Evolutionary conservation across 2,113 vertebrate genomes (phyloP).

Genomic region (Megaceryle torquata): DNA sequence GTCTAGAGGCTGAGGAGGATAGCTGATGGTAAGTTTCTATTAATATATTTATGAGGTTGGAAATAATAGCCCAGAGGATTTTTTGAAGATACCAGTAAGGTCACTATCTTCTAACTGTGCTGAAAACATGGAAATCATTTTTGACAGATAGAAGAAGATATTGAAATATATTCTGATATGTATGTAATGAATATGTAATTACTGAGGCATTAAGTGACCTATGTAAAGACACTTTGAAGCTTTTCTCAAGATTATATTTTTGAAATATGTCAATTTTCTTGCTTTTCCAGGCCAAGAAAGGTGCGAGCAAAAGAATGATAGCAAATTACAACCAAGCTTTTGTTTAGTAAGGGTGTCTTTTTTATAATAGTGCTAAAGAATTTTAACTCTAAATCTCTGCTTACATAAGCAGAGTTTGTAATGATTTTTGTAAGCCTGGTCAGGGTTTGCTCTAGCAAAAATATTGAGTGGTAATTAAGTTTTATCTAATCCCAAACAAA

Average conservation of each 20-base stretch:
- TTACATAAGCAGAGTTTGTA: not conserved
- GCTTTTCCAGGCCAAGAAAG: not conserved
- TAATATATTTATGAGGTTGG: not conserved
- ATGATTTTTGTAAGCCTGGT: not conserved
- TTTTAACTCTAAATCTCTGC: not conserved
- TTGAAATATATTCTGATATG: not conserved
- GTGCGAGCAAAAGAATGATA: not conserved
- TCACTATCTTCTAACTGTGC: not conserved
- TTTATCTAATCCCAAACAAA: not conserved
- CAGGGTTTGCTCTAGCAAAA: not conserved
- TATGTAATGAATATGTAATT: not conserved
- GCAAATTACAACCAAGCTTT: not conserved
- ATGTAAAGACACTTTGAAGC: not conserved
- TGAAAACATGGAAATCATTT: not conserved
- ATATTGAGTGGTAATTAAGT: not conserved
- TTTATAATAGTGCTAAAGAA: not conserved
- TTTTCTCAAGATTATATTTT: not conserved
- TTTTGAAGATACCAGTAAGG: not conserved
- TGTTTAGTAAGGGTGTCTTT: not conserved
- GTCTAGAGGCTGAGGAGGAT: not conserved
- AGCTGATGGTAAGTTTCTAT: not conserved
- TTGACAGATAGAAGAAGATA: not conserved
- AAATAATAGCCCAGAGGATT: not conserved
- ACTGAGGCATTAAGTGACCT: not conserved
- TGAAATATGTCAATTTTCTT: not conserved